Evolutionary conservation across 2,888 invertebrate species (phyloP).

Genomic region (Hirtodrosophila confusa): DNA sequence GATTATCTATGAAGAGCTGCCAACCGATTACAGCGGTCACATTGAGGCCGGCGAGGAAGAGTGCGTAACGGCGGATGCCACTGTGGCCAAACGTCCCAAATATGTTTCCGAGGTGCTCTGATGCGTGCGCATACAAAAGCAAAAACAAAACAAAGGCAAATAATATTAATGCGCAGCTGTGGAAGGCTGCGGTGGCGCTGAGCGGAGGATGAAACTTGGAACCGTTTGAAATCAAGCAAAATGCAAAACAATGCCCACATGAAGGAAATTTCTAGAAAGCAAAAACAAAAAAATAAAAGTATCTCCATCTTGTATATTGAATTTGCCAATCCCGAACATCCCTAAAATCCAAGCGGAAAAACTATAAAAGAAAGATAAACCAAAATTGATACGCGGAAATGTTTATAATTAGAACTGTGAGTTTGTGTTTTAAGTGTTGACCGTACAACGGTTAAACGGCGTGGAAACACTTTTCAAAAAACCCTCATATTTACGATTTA

Average conservation of each 20-base stretch:
- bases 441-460: slow-evolving; percentile 62
- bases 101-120: slow-evolving; percentile 82
- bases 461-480: slow-evolving; percentile 40
- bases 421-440: slow-evolving; percentile 62
- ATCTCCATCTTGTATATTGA: slow-evolving; percentile 81
- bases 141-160: slow-evolving; percentile 60
- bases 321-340: slow-evolving; percentile 66
- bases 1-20: slow-evolving; percentile 82
- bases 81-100: slow-evolving; percentile 82
- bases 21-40: slow-evolving; percentile 82
- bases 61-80: slow-evolving; percentile 69
- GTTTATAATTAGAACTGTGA: slow-evolving; percentile 59
- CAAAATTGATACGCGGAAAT: slow-evolving; percentile 52
- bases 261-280: slow-evolving; percentile 48
- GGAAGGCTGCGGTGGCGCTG: background rate
- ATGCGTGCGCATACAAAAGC: slow-evolving; percentile 79
- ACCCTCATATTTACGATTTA: slow-evolving; percentile 53
- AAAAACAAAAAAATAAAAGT: slow-evolving; percentile 58
- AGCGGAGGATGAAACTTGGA: slow-evolving; percentile 28
- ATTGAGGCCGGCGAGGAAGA: slow-evolving; percentile 82
- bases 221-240: slow-evolving; percentile 34
- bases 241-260: slow-evolving; percentile 49
- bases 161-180: slow-evolving; percentile 36
- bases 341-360: slow-evolving; percentile 26
- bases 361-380: slow-evolving; percentile 26